Percentiles rank a stretch among this genome's conserved stretches.
These are phyloP conservation scores for Drosophila sechellia DNA, from an alignment of 1,140 invertebrate genomes.

Conservation along the genomic window DNA sequence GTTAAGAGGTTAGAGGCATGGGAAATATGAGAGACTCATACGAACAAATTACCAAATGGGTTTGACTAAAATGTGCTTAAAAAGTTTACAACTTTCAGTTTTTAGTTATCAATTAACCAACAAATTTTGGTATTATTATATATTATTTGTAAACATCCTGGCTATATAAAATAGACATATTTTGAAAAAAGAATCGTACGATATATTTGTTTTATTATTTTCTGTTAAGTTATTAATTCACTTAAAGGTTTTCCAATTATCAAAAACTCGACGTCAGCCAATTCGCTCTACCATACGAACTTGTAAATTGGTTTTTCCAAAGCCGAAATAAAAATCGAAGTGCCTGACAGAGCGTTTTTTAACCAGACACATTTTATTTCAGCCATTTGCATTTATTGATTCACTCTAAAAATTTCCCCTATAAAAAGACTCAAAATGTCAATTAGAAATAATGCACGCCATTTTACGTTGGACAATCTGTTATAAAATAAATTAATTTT, in stretches of 20 bases:
- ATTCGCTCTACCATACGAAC: neutral
- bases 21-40: neutral
- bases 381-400: conserved; percentile 58
- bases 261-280: neutral
- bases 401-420: conserved; percentile 27
- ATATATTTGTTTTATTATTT: neutral
- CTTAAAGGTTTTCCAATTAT: neutral
- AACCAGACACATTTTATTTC: neutral
- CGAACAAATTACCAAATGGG: no score
- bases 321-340: neutral
- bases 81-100: no score
- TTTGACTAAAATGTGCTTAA: no score
- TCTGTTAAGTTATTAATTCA: neutral
- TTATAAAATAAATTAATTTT: conserved; percentile 21
- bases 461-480: conserved; percentile 6
- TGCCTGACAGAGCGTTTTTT: no score
- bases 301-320: neutral
- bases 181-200: neutral
- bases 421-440: conserved; percentile 59
- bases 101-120: no score
- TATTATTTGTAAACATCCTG: no score
- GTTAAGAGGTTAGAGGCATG: neutral
- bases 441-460: conserved; percentile 62
- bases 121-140: no score
- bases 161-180: no score